These are phyloP conservation scores for Euclidia mi DNA, from an alignment of 2,888 invertebrate species.

Conservation along the genomic window DNA sequence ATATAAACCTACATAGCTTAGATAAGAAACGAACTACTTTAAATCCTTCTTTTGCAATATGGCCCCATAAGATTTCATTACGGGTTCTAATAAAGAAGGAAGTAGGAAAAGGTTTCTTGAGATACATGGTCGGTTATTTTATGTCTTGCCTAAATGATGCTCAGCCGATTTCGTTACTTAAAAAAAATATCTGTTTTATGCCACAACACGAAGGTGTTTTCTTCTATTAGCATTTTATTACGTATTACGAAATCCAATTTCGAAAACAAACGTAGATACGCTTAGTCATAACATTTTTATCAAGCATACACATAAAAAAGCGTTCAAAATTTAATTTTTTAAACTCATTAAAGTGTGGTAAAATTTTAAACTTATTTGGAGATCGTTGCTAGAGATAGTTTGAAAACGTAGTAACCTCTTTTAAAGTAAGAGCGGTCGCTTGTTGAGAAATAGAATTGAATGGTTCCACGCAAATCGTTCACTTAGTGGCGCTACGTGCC, in stretches of 20 bases:
- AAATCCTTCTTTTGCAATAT: background rate
- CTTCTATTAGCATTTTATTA: too few relatives aligned
- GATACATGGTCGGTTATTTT: background rate
- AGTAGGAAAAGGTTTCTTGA: slow-evolving; percentile 1
- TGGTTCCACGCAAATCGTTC: slow-evolving; percentile 53
- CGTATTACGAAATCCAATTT: too few relatives aligned
- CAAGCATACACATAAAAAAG: too few relatives aligned
- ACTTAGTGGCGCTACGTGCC: slow-evolving; percentile 18
- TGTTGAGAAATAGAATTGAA: slow-evolving; percentile 60
- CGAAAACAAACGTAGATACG: too few relatives aligned
- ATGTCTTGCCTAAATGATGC: background rate
- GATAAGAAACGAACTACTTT: too few relatives aligned
- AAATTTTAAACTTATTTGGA: too few relatives aligned
- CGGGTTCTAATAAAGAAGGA: slow-evolving; percentile 4
- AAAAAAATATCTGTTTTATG: too few relatives aligned
- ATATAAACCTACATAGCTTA: too few relatives aligned
- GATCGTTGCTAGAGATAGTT: background rate
- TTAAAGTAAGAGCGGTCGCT: slow-evolving; percentile 41
- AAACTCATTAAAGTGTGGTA: too few relatives aligned
- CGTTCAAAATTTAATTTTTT: too few relatives aligned
- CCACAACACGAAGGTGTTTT: too few relatives aligned
- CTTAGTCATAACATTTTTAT: too few relatives aligned
- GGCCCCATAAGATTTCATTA: slow-evolving; percentile 3
- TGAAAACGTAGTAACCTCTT: slow-evolving; percentile 9
- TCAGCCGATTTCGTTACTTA: background rate